Conservation (phyloP, 2,113 vertebrate species). For the Dendropsophus ebraccatus region DNA sequence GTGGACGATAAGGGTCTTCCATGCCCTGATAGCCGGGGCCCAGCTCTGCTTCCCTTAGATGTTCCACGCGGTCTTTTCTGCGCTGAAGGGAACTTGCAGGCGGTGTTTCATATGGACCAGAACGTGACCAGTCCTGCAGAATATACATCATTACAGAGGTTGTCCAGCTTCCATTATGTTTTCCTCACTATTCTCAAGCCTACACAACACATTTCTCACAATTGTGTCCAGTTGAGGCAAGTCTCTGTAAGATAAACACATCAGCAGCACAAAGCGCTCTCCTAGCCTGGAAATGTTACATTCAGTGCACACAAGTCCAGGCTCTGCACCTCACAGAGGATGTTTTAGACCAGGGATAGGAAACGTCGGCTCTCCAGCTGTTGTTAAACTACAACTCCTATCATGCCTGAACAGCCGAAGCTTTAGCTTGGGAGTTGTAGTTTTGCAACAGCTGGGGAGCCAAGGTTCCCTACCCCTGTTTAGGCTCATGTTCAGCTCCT, state of each 20-base stretch:
- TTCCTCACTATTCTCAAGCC: not conserved
- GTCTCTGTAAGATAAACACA: not conserved
- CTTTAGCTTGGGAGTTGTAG: too few species aligned
- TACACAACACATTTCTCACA: too few species aligned
- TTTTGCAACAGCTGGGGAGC: too few species aligned
- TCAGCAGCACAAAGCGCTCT: too few species aligned
- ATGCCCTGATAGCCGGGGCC: constrained; percentile 69
- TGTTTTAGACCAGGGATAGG: not conserved
- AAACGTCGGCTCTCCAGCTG: too few species aligned
- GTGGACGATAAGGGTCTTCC: constrained; percentile 78
- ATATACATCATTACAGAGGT: not conserved
- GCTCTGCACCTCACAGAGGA: not conserved
- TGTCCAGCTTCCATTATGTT: not conserved
- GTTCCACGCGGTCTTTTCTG: constrained; percentile 87
- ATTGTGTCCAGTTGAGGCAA: too few species aligned
- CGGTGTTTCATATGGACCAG: constrained; percentile 85
- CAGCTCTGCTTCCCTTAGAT: constrained; percentile 81
- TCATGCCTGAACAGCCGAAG: too few species aligned
- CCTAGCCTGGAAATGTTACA: too few species aligned
- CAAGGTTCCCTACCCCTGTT: too few species aligned
- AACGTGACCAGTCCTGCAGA: constrained; percentile 93
- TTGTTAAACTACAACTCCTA: too few species aligned
- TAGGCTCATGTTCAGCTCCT: not conserved
- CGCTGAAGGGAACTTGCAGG: constrained; percentile 81
- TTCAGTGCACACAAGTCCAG: too few species aligned